phyloP scores from a whole-genome alignment of 2,113 vertebrate genomes.

The Petroica traversi region DNA sequence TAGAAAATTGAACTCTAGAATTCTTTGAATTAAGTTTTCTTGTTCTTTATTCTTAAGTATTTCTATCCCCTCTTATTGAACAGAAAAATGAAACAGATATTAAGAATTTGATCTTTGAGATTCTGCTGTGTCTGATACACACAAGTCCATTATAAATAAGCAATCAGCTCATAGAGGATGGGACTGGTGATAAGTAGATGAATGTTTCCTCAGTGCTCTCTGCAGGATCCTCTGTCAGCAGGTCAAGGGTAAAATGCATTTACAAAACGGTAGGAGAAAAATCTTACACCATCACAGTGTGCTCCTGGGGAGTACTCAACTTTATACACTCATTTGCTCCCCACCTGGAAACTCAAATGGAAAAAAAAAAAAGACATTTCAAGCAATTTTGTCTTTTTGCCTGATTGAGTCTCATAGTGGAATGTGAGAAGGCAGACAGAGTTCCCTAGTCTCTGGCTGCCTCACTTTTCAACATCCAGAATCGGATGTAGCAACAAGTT shows the following conservation, averaged over 20 bases:
- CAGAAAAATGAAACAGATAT: neutral
- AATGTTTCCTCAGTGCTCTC: neutral
- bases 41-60: neutral
- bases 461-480: neutral
- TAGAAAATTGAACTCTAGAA: neutral
- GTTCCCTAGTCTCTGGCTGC: neutral
- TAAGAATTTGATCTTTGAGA: constrained; percentile 3
- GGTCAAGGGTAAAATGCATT: constrained; percentile 12
- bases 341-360: neutral
- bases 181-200: neutral
- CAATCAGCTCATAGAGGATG: neutral
- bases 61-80: constrained; percentile 2
- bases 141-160: neutral
- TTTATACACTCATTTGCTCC: neutral
- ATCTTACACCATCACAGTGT: neutral
- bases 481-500: neutral
- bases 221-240: constrained; percentile 12
- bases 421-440: neutral
- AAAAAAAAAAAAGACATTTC: neutral
- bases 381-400: neutral
- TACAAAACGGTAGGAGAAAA: neutral
- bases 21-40: neutral
- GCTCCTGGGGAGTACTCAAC: neutral
- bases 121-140: neutral
- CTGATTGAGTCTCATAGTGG: neutral